Evolutionary conservation across 2,113 vertebrate genomes (phyloP), one percentile per base, ranked within the genome.

Genomic region (Xiphias gladius): DNA sequence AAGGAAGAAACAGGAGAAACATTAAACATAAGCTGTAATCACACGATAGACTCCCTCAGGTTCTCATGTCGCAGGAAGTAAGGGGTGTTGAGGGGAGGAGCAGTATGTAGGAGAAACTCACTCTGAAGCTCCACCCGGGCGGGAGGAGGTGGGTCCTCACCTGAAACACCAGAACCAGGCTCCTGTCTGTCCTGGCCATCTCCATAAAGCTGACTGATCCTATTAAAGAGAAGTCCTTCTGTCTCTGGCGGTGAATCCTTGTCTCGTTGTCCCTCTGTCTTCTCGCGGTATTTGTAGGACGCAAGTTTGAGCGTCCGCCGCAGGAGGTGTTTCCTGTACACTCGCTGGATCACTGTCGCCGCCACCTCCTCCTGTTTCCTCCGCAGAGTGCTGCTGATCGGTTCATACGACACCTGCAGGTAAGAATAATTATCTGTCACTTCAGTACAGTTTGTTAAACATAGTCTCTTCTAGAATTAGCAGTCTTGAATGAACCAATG

Each of bases 281-380:
- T 94, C 88, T 96, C 95, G 37, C 96, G 67, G 89, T 95, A 96
- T 92, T 96, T 94, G 84, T 96, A 96, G 37, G 96, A 97, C 0
- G 96, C 96, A n/a, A 96, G 94, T 83, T 96, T 97, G 79, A 97
- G 66, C 0, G 95, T 94, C 2, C 96, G 94, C 88, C 91, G 93
- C 35, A 97, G 93, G 6, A 97, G 91, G 75, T 97, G 96, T 67
- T 96, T 95, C 66, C 97, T 95, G 93, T 96, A 99, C 0, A 97
- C 96, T 82, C 96, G 94, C 88, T 99, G 98, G 94, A 99, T 99
- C 87, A 96, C 96, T 1, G 67, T 86, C 0, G 96, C 98, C 0
- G 97, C 97, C 13, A 98, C 95, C 30, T 99, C 98, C 86, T 99
- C 97, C 0, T 97, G 97, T 61, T 99, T 99, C 67, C 97, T 95